Percentiles rank a stretch among this genome's conserved stretches.
Conservation (phyloP, 37 sponge, comb jelly and placozoan species). For the Tethya wilhelma region DNA sequence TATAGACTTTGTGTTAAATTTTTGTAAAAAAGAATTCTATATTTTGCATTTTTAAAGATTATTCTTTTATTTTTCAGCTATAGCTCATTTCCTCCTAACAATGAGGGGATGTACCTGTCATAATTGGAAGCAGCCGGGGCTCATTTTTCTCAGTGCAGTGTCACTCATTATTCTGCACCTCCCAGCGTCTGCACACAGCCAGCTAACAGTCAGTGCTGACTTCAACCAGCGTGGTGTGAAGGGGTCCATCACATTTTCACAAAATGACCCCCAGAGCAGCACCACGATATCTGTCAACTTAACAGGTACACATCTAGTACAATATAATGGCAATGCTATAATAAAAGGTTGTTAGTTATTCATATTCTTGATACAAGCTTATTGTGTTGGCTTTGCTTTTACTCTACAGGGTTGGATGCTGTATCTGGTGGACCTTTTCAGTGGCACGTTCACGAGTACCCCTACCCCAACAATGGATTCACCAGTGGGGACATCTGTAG, state of each 20-base stretch:
- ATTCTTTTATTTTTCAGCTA: no score
- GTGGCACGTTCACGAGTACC: constrained; percentile 71
- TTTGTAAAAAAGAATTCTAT: no score
- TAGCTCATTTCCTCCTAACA: no score
- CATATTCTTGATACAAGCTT: no score
- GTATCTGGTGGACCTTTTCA: background rate
- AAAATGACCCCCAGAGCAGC: constrained; percentile 5
- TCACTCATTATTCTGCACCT: constrained; percentile 2
- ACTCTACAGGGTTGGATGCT: background rate
- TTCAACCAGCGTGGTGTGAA: constrained; percentile 61
- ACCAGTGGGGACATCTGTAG: constrained; percentile 24
- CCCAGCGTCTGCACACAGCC: background rate
- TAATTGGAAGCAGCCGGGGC: no score
- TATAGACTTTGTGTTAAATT: no score
- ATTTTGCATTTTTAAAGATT: no score
- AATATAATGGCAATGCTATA: background rate
- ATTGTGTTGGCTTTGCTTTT: background rate
- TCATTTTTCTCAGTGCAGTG: no score
- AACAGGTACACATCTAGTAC: constrained; percentile 6
- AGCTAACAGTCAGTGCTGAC: constrained; percentile 16
- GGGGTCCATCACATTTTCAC: constrained; percentile 59
- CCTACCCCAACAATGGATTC: constrained; percentile 16
- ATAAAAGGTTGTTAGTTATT: no score
- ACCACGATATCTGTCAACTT: constrained; percentile 45
- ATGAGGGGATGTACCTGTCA: no score